These are phyloP conservation scores for Protula sp. DNA, from an alignment of 2,888 invertebrate genomes.

Conservation along the genomic window DNA sequence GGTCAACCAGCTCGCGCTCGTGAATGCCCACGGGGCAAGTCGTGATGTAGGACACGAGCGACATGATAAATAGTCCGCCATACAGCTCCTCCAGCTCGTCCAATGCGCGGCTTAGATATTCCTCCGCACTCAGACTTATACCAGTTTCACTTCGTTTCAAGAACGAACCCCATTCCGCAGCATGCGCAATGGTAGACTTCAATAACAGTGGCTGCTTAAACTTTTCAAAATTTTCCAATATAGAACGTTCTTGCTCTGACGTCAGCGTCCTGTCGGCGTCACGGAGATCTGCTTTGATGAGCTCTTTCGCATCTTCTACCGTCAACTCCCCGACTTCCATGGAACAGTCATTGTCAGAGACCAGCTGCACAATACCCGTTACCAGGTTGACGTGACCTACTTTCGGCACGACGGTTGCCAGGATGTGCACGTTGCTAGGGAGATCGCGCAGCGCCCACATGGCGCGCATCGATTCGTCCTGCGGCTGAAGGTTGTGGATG, in stretches of 20 bases:
- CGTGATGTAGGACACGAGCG: slow-evolving; percentile 10
- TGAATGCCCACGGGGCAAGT: slow-evolving; percentile 13
- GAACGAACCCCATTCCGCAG: slow-evolving; percentile 3
- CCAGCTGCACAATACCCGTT: slow-evolving; percentile 6
- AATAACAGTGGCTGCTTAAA: slow-evolving; percentile 10
- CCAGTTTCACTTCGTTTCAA: not conserved
- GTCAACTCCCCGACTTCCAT: slow-evolving; percentile 2
- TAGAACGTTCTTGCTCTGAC: slow-evolving; percentile 2
- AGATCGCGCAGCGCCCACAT: slow-evolving; percentile 19
- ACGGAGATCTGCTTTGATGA: slow-evolving; percentile 3
- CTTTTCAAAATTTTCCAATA: slow-evolving; percentile 2
- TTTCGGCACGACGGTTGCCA: slow-evolving; percentile 16
- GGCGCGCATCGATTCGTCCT: slow-evolving; percentile 15
- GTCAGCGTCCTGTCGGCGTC: slow-evolving; percentile 7
- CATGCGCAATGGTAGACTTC: slow-evolving; percentile 1
- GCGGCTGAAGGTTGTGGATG: slow-evolving; percentile 16
- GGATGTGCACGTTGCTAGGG: slow-evolving; percentile 18
- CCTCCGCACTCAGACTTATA: not conserved
- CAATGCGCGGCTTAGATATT: not conserved
- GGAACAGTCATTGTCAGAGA: slow-evolving; percentile 6
- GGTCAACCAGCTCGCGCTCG: slow-evolving; percentile 14
- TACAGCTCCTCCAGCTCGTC: slow-evolving; percentile 8
- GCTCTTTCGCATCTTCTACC: not conserved
- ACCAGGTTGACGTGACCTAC: slow-evolving; percentile 12
- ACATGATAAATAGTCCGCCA: slow-evolving; percentile 9